Evolutionary conservation across 2,797 vertebrate species (phyloP).

Genomic region (Coregonus sp.): DNA sequence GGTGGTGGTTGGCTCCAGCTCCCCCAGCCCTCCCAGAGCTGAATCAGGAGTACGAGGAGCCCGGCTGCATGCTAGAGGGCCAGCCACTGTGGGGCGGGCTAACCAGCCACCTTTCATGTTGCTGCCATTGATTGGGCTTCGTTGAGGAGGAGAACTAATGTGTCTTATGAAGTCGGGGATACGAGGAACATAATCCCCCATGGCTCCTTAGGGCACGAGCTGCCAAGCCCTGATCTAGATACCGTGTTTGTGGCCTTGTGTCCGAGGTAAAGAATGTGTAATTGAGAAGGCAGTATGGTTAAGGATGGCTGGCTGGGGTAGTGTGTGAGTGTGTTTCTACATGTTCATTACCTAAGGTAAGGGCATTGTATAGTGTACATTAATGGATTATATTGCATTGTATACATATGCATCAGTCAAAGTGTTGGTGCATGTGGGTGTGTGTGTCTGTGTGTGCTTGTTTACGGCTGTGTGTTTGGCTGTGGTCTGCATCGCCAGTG

Average conservation of each 20-base stretch:
- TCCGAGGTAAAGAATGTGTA: slow-evolving; percentile 9
- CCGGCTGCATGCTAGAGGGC: not conserved
- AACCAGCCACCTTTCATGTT: slow-evolving; percentile 19
- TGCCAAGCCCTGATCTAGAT: slow-evolving; percentile 17
- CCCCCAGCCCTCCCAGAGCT: not conserved
- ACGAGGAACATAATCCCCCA: slow-evolving; percentile 38
- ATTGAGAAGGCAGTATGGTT: slow-evolving; percentile 29
- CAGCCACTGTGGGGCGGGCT: not conserved
- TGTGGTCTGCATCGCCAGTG: slow-evolving; percentile 34
- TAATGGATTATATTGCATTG: slow-evolving; percentile 51
- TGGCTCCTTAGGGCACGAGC: not conserved
- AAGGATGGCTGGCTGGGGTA: slow-evolving; percentile 11
- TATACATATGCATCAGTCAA: slow-evolving; percentile 39
- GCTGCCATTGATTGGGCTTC: slow-evolving; percentile 20
- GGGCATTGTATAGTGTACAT: slow-evolving; percentile 26
- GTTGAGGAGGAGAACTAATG: slow-evolving; percentile 35
- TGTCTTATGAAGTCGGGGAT: slow-evolving; percentile 50
- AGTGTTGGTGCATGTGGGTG: not conserved
- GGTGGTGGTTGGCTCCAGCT: not conserved
- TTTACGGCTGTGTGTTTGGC: slow-evolving; percentile 11
- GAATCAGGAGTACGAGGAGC: not conserved
- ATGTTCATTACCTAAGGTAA: slow-evolving; percentile 51
- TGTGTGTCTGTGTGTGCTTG: not conserved
- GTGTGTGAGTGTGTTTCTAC: slow-evolving; percentile 28
- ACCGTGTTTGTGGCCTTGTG: not conserved